Evolutionary conservation across 2,888 invertebrate genomes (phyloP).

Genomic region (Xanthostigma xanthostigma): DNA sequence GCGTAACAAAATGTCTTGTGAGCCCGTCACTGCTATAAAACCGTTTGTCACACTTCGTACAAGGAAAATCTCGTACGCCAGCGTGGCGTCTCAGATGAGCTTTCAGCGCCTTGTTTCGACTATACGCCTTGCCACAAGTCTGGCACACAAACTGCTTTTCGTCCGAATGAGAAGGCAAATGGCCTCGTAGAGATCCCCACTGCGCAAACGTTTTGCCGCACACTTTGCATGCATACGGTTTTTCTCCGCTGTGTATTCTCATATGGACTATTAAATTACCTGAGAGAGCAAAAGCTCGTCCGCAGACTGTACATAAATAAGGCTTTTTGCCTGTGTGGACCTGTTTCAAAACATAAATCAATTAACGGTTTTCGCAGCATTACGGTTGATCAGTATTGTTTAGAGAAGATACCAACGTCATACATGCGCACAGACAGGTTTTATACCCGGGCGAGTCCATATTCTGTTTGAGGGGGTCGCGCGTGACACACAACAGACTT

Average conservation of each 20-base stretch:
- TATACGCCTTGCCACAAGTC: background rate
- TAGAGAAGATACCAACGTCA: too few relatives aligned
- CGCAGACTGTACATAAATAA: slow-evolving; percentile 7
- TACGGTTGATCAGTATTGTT: too few relatives aligned
- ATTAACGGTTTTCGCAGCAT: too few relatives aligned
- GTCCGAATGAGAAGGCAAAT: background rate
- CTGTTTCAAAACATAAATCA: slow-evolving; percentile 14
- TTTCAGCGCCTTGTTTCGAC: background rate
- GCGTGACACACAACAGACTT: too few relatives aligned
- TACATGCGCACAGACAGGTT: too few relatives aligned
- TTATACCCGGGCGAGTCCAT: too few relatives aligned
- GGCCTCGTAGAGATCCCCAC: background rate
- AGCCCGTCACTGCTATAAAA: background rate
- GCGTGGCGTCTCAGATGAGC: background rate
- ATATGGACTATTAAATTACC: slow-evolving; percentile 12
- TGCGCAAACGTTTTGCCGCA: slow-evolving; percentile 11
- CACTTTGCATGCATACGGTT: slow-evolving; percentile 15
- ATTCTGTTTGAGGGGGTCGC: too few relatives aligned
- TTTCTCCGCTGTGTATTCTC: slow-evolving; percentile 16
- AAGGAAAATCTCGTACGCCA: background rate
- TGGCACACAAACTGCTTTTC: background rate
- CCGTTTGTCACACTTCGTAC: background rate
- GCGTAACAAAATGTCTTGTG: background rate
- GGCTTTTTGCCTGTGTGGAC: slow-evolving; percentile 2
- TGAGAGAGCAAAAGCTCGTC: slow-evolving; percentile 6